Percentiles rank a stretch among this genome's conserved stretches.
Conservation (phyloP, 2,888 invertebrate genomes). For the Candidula unifasciata region DNA sequence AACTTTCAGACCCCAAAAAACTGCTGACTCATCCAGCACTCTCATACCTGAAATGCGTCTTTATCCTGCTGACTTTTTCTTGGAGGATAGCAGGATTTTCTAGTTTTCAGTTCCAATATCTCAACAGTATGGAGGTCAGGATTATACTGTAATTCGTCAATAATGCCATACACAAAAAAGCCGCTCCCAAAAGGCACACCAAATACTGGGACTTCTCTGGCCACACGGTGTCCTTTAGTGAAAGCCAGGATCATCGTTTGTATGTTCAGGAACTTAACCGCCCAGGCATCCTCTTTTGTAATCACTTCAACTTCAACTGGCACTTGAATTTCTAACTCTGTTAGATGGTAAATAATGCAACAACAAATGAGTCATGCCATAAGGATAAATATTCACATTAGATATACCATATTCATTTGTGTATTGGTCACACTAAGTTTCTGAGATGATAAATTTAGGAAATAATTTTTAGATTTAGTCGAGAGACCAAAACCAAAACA, state of each 20-base stretch:
- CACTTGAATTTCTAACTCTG: constrained; percentile 73
- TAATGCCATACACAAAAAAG: constrained; percentile 71
- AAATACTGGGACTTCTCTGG: constrained; percentile 74
- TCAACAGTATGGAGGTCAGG: constrained; percentile 67
- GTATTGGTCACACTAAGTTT: no score
- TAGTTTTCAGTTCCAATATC: constrained; percentile 72
- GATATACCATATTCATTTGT: no score
- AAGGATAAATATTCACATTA: not conserved
- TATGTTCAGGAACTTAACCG: constrained; percentile 71
- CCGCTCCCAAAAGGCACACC: constrained; percentile 70
- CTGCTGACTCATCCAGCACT: not conserved
- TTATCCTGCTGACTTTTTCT: constrained; percentile 67
- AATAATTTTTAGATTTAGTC: no score
- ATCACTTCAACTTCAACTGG: constrained; percentile 65
- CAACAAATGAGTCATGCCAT: not conserved
- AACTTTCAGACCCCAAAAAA: not conserved
- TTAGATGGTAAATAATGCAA: constrained; percentile 46
- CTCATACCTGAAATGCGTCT: constrained; percentile 60
- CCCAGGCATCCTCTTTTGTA: constrained; percentile 73
- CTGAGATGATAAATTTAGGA: no score
- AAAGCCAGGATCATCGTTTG: constrained; percentile 64
- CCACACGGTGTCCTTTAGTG: constrained; percentile 60
- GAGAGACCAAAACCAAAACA: no score
- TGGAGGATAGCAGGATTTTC: constrained; percentile 62
- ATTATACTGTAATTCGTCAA: constrained; percentile 74